Base-by-base conservation (phyloP, 2,888 invertebrate species). In the Apoderus coryli region DNA sequence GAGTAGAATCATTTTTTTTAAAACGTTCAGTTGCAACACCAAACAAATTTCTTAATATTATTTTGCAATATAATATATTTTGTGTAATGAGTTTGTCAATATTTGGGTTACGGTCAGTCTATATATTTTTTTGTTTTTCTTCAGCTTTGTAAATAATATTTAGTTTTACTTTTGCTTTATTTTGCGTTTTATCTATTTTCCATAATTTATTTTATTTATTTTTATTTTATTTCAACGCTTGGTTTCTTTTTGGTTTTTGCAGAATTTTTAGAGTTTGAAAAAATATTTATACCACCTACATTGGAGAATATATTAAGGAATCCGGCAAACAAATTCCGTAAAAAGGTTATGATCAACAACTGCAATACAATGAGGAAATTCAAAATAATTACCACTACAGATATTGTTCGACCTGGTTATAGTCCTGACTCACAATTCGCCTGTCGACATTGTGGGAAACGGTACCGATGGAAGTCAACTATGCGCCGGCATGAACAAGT, bases 401-500 rank as follows among this genome's bases (percentile, higher is more conserved):
- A 47, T 14, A 41, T 43, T 12, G 37, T 50, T 10, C 47, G 52
- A 25, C 53, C 53, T 45, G 48, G 65, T 24, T 59, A 59, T 44
- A 63, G 64, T 47, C 58, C 56, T 14, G 62, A 64, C 24, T 56
- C 64, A 26, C 73, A 75, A 50, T 82, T 80, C 57, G 71, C 78
- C 27, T 84, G 84, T 51, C 67, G 79, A 29, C 81, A 81, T 53
- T 85, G 85, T 60, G 82, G 84, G 39, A 84, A 84, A 57, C 69
- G 76, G 42, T 85, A 85, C 57, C 72, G 82, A 47, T 84, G 84
- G 82, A 84, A 79, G 60, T 81, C 81, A 28, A 82, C 82, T 35
- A 65, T 82, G 64, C 38, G 51, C 9, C 36, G 52, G 19, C 84
- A 84, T 60, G 81, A 50, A 58, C 77, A 73, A 62, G 80, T 81